Conservation (phyloP, 2,888 invertebrate genomes). For the Calameuta filiformis region DNA sequence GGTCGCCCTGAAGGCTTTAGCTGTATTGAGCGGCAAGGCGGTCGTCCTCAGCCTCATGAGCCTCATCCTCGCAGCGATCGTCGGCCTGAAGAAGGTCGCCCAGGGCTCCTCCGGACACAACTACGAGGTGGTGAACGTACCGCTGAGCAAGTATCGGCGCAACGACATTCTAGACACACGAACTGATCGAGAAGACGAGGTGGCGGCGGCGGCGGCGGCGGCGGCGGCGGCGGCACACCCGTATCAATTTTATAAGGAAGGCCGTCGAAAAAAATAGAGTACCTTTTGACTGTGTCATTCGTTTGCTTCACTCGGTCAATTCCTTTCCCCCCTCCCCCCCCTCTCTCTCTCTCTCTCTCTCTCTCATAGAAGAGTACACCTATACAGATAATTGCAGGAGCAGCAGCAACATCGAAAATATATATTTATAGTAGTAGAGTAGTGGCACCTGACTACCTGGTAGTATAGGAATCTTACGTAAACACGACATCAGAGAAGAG, state of each 20-base stretch:
- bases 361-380: too few species aligned
- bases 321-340: too few species aligned
- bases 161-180: conserved; percentile 48
- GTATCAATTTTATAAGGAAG: conserved; percentile 56
- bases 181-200: conserved; percentile 39
- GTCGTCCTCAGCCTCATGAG: conserved; percentile 69
- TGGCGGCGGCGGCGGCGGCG: too few species aligned
- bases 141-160: conserved; percentile 52
- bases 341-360: too few species aligned
- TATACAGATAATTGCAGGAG: too few species aligned
- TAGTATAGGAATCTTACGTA: conserved; percentile 18
- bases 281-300: background rate
- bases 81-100: conserved; percentile 71
- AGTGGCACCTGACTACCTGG: too few species aligned
- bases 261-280: conserved; percentile 35
- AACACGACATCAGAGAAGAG: conserved; percentile 27
- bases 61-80: conserved; percentile 72
- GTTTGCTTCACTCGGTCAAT: background rate
- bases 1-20: conserved; percentile 75
- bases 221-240: conserved; percentile 42
- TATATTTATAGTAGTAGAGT: too few species aligned
- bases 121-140: conserved; percentile 46
- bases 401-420: too few species aligned
- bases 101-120: conserved; percentile 34
- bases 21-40: conserved; percentile 74